Evolutionary conservation across 2,888 invertebrate genomes (phyloP).

Genomic region (Allolobophora icterica): DNA sequence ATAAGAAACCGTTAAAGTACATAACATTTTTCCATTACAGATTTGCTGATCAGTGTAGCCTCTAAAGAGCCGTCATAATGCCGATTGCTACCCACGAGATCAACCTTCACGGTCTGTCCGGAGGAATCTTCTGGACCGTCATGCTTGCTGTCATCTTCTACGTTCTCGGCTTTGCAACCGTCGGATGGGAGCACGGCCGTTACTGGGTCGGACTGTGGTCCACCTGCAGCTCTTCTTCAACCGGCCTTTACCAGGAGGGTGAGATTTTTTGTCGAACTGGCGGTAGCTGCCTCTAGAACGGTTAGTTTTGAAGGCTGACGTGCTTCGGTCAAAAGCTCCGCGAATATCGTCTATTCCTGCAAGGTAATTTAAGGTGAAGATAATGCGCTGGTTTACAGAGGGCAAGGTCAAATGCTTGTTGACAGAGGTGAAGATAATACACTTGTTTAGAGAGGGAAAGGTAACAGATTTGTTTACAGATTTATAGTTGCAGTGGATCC

Average conservation of each 20-base stretch:
- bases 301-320: not conserved
- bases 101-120: conserved; percentile 49
- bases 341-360: too few species aligned
- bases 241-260: not conserved
- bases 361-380: too few species aligned
- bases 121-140: conserved; percentile 46
- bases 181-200: conserved; percentile 44
- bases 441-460: too few species aligned
- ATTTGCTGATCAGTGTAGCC: not conserved
- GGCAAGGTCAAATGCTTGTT: too few species aligned
- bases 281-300: too few species aligned
- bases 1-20: too few species aligned
- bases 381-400: not conserved
- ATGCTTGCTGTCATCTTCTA: conserved; percentile 44
- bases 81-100: conserved; percentile 47
- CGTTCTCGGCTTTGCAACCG: conserved; percentile 48
- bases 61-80: not conserved
- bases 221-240: conserved; percentile 39
- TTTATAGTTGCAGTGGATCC: too few species aligned
- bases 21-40: not conserved
- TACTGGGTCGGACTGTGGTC: conserved; percentile 45
- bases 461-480: too few species aligned
- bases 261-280: too few species aligned
- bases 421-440: too few species aligned
- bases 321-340: not conserved